A percentile compares a stretch with the other conserved stretches of the same genome.
Evolutionary conservation across 2,888 invertebrate species (phyloP).

Genomic region (Acleris literana): DNA sequence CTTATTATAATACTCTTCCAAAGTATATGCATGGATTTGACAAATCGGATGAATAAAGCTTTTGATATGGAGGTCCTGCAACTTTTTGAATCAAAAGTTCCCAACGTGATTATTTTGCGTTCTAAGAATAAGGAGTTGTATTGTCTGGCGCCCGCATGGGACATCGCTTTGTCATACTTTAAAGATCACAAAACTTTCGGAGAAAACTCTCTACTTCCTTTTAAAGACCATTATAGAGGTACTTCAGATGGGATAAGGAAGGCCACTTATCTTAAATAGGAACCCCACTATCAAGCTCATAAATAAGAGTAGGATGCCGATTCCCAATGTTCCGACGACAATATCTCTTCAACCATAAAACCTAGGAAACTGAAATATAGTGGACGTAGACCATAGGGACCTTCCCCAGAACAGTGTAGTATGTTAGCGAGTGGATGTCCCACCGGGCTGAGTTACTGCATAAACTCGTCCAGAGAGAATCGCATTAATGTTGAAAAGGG

Average conservation of each 20-base stretch:
- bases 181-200: conserved; percentile 11
- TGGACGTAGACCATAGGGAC: conserved; percentile 11
- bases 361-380: conserved; percentile 26
- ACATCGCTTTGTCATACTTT: conserved; percentile 6
- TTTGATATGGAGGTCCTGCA: background rate
- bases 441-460: conserved; percentile 12
- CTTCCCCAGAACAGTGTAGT: conserved; percentile 16
- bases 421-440: conserved; percentile 15
- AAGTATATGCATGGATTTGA: background rate
- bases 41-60: background rate
- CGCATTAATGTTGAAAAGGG: conserved; percentile 21
- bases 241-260: conserved; percentile 21
- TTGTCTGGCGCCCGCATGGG: conserved; percentile 14
- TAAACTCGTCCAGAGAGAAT: conserved; percentile 19
- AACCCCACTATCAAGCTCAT: conserved; percentile 27
- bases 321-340: conserved; percentile 20
- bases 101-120: conserved; percentile 10
- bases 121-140: conserved; percentile 1
- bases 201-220: conserved; percentile 20
- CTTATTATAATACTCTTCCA: too few relatives aligned
- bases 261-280: conserved; percentile 20
- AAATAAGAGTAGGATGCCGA: conserved; percentile 20
- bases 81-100: conserved; percentile 12
- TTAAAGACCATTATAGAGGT: conserved; percentile 26
- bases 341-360: conserved; percentile 23